Percentiles rank a stretch among this genome's conserved stretches.
Conservation (phyloP, 2,888 invertebrate genomes). For the Philereme vetulata region DNA sequence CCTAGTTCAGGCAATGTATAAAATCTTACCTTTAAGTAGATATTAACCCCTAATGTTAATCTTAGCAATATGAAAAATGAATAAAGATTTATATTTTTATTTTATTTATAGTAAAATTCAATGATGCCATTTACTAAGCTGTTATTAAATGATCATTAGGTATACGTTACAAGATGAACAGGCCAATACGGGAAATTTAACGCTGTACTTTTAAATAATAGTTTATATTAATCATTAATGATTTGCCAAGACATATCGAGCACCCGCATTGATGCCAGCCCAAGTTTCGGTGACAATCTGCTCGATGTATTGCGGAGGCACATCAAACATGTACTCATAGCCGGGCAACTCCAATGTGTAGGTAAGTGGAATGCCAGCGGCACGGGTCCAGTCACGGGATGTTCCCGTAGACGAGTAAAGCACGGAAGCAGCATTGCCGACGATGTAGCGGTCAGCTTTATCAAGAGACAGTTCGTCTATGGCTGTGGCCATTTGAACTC, state of each 20-base stretch:
- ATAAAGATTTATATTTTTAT: too few relatives aligned
- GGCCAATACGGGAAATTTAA: too few relatives aligned
- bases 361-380: slow-evolving; percentile 81
- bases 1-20: too few relatives aligned
- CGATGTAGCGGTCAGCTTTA: slow-evolving; percentile 70
- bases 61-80: too few relatives aligned
- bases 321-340: slow-evolving; percentile 82
- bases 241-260: slow-evolving; percentile 51
- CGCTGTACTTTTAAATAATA: too few relatives aligned
- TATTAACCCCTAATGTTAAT: too few relatives aligned
- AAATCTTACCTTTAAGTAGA: too few relatives aligned
- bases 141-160: too few relatives aligned
- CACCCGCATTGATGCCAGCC: slow-evolving; percentile 79
- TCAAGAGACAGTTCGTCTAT: slow-evolving; percentile 71
- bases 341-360: slow-evolving; percentile 88
- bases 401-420: slow-evolving; percentile 86
- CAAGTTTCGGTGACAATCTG: slow-evolving; percentile 85
- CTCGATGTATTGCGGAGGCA: slow-evolving; percentile 79
- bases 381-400: slow-evolving; percentile 87
- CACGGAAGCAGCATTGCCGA: slow-evolving; percentile 83
- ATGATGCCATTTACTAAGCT: too few relatives aligned
- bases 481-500: slow-evolving; percentile 67
- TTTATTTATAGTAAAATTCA: too few relatives aligned
- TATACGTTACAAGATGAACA: too few relatives aligned
- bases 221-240: slow-evolving; percentile 31